These are phyloP conservation scores for Atta cephalotes DNA, from an alignment of 1,140 invertebrate genomes.

Conservation along the genomic window DNA sequence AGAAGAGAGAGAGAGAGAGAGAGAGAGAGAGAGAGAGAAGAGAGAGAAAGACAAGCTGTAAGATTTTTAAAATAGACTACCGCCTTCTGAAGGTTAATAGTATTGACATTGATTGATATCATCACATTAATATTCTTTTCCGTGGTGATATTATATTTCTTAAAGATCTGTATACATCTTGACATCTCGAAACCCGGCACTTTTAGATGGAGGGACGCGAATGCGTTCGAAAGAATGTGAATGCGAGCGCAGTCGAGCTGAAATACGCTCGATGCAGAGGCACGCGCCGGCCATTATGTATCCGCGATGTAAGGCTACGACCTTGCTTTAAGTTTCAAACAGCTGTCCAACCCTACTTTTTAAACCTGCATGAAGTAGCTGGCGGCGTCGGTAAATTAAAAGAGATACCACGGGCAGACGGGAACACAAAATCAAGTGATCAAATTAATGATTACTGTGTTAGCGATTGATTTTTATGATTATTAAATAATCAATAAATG, in stretches of 20 bases:
- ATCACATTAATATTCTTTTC: not conserved
- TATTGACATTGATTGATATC: not conserved
- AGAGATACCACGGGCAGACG: not conserved
- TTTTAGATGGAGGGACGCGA: not conserved
- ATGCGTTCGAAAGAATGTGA: slow-evolving; percentile 3
- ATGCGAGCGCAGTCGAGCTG: slow-evolving; percentile 26
- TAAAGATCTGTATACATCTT: not conserved
- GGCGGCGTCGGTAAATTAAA: slow-evolving; percentile 21
- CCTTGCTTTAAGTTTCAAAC: slow-evolving; percentile 82
- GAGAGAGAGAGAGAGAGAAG: too few species aligned
- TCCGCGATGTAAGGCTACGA: slow-evolving; percentile 76
- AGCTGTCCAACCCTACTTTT: slow-evolving; percentile 79
- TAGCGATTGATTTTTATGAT: slow-evolving; percentile 19
- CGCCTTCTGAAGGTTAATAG: not conserved
- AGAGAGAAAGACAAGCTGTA: too few species aligned
- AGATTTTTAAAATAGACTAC: too few species aligned
- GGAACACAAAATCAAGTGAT: slow-evolving; percentile 33
- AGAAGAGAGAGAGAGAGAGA: too few species aligned
- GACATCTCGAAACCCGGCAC: not conserved
- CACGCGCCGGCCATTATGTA: slow-evolving; percentile 60
- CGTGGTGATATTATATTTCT: not conserved
- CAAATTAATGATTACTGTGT: slow-evolving; percentile 24
- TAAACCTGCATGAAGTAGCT: slow-evolving; percentile 66
- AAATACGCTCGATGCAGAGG: slow-evolving; percentile 42
- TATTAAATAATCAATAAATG: not conserved